phyloP scores from a whole-genome alignment of 2,888 invertebrate genomes.

The Noctua janthina region DNA sequence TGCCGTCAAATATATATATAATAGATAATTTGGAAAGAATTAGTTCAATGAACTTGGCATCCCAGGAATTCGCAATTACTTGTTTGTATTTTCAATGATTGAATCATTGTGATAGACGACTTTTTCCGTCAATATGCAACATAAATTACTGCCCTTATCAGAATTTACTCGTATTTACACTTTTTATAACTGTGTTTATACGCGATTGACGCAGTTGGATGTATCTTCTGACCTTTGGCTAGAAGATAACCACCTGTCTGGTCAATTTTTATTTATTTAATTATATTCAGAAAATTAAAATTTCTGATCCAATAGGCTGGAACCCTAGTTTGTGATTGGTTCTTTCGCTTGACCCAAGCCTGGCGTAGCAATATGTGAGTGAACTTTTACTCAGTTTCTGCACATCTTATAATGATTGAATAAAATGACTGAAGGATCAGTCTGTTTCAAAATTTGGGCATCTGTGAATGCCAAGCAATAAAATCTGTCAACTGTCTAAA shows the following conservation, averaged over 20 bases:
- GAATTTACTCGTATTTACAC: constrained; percentile 13
- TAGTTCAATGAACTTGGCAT: not conserved
- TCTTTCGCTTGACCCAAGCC: not conserved
- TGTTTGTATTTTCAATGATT: not conserved
- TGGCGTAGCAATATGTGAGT: not conserved
- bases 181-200: constrained; percentile 27
- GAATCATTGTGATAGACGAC: constrained; percentile 15
- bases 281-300: too few relatives aligned
- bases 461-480: too few relatives aligned
- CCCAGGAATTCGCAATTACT: not conserved
- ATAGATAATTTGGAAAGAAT: constrained; percentile 2
- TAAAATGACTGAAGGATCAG: not conserved
- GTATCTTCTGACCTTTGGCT: constrained; percentile 38
- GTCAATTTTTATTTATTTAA: not conserved
- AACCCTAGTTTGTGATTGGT: not conserved
- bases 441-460: not conserved
- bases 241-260: constrained; percentile 17
- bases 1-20: too few relatives aligned
- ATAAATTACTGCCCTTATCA: not conserved
- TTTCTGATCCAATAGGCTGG: not conserved
- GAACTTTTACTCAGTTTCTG: not conserved
- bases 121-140: constrained; percentile 37
- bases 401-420: not conserved
- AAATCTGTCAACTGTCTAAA: too few relatives aligned
- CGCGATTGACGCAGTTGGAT: constrained; percentile 24